These are phyloP conservation scores for Pseudomyrmex concolor DNA, from an alignment of 1,140 invertebrate species.

Conservation along the genomic window DNA sequence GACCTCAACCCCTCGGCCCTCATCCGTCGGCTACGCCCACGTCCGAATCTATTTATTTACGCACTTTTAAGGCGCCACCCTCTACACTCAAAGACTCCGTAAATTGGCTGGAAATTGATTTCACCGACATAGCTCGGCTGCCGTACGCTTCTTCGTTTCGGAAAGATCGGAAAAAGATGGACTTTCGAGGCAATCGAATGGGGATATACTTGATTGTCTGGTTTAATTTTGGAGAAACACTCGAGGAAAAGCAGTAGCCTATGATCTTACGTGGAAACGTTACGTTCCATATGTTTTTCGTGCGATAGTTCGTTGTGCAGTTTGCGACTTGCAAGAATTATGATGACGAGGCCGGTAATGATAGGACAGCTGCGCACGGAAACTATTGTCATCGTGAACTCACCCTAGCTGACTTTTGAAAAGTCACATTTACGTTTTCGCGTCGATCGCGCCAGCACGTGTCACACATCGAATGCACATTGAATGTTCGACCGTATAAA, in stretches of 20 bases:
- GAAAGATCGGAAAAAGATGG: conserved; percentile 21
- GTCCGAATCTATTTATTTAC: conserved; percentile 83
- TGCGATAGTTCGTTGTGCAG: conserved; percentile 50
- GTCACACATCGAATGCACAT: conserved; percentile 44
- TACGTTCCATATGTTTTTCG: background rate
- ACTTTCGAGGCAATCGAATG: conserved; percentile 10
- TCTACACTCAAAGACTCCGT: conserved; percentile 71
- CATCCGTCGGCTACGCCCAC: conserved; percentile 50
- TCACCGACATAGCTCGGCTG: conserved; percentile 72
- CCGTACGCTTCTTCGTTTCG: background rate
- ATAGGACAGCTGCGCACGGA: conserved; percentile 78
- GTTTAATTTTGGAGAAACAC: background rate
- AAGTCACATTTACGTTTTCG: conserved; percentile 77
- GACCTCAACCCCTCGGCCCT: conserved; percentile 70
- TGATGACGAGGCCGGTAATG: conserved; percentile 75
- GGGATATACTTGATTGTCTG: conserved; percentile 21
- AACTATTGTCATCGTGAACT: conserved; percentile 79
- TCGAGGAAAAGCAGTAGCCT: background rate
- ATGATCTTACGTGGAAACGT: background rate
- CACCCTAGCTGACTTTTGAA: conserved; percentile 81
- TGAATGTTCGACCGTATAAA: conserved; percentile 40
- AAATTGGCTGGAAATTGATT: conserved; percentile 83
- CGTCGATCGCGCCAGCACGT: conserved; percentile 58
- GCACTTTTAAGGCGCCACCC: conserved; percentile 80
- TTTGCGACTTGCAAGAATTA: conserved; percentile 64